Evolutionary conservation across 2,113 vertebrate species (phyloP).

Genomic region (Carettochelys insculpta): DNA sequence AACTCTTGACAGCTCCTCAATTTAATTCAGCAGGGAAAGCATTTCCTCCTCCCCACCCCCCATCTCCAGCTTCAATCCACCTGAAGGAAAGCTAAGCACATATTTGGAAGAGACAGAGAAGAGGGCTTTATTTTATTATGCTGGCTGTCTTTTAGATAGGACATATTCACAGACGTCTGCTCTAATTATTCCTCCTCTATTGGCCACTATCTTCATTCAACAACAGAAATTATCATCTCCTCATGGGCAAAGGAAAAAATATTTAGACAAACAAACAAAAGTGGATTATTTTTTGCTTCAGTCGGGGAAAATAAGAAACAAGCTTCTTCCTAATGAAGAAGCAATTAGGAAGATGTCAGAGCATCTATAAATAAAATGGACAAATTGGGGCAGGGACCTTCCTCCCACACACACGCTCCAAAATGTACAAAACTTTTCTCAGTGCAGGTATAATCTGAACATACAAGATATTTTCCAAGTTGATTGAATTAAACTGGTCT

Average conservation of each 20-base stretch:
- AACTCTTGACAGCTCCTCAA: slow-evolving; percentile 77
- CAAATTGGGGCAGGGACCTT: slow-evolving; percentile 55
- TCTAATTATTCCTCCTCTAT: slow-evolving; percentile 80
- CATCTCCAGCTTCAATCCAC: slow-evolving; percentile 54
- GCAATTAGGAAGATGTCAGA: slow-evolving; percentile 76
- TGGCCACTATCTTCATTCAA: slow-evolving; percentile 78
- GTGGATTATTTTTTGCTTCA: slow-evolving; percentile 79
- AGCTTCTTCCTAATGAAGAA: slow-evolving; percentile 72
- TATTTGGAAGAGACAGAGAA: slow-evolving; percentile 61
- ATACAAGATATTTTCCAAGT: background rate
- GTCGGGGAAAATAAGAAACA: slow-evolving; percentile 66
- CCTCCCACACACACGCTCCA: slow-evolving; percentile 8
- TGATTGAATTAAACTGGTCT: background rate
- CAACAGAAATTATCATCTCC: slow-evolving; percentile 82
- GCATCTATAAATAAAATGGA: slow-evolving; percentile 71
- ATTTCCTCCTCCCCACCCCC: slow-evolving; percentile 31
- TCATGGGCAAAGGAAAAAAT: slow-evolving; percentile 71
- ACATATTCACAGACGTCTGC: slow-evolving; percentile 78
- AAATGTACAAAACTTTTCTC: slow-evolving; percentile 19
- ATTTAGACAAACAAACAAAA: slow-evolving; percentile 80
- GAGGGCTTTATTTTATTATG: slow-evolving; percentile 56
- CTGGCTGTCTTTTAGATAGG: slow-evolving; percentile 65
- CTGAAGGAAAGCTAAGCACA: slow-evolving; percentile 72
- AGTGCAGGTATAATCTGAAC: background rate
- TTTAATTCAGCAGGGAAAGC: slow-evolving; percentile 69